Base-by-base conservation (phyloP, 1,140 invertebrate species). In the Riptortus pedestris region DNA sequence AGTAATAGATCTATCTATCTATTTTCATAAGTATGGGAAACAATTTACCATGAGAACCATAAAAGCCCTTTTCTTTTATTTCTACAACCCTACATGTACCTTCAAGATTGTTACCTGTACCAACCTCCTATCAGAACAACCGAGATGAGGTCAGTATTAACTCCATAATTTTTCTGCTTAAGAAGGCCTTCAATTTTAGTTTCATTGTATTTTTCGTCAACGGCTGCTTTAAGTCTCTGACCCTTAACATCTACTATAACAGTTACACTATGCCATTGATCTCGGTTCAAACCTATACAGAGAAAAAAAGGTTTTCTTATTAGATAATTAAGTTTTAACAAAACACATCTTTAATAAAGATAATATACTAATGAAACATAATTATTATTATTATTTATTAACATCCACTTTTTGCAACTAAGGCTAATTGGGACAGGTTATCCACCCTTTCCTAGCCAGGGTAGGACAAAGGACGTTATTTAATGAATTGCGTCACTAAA, bases 91-190 rank as follows among this genome's bases (percentile, higher is more conserved):
- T n/a, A n/a, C n/a, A n/a, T 55, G 4, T 55, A 55, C 24, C 24
- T 7, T 55, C 57, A 27, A 18, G 24, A 62, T 26, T 62, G 33
- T 61, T 28, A 26, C 60, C 28, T 61, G 26, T 65, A 64, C 68
- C 65, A 63, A 90, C 91, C 90, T 82, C 90, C 91, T 73, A 93
- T 88, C 63, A 92, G 80, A 66, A 93, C 88, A 26, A 91, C 88
- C 2, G 90, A 92, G 33, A 86, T 85, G 33, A 91, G 78, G 73
- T 91, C 89, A 67, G 85, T 38, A 28, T 85, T 83, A 14, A 91
- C 86, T 26, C 88, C 87, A 72, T 93, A 93, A 75, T 88, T 88
- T 43, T 83, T 85, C 70, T 87, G 83, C 70, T 85, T 83, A 74
- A 87, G 83, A 48, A 92, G 75, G 65, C 89, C 87, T 76, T 88